phyloP scores from a whole-genome alignment of 2,113 vertebrate genomes.

The Xerus inauris region DNA sequence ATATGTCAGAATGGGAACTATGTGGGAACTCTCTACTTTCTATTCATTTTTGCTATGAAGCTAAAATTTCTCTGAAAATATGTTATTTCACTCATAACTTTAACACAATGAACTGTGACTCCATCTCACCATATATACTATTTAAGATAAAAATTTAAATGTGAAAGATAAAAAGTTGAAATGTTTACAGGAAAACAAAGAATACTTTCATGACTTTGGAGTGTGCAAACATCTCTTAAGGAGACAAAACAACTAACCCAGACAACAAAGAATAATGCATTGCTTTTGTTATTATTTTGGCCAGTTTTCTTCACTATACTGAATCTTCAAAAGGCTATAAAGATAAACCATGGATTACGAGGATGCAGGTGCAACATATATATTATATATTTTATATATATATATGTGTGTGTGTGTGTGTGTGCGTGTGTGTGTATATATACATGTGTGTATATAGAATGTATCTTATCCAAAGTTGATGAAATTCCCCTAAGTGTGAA shows the following conservation, averaged over 20 bases:
- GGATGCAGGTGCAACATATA: not conserved
- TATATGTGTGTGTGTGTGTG: too few relatives aligned
- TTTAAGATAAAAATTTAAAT: not conserved
- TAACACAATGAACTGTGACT: not conserved
- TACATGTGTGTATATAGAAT: too few relatives aligned
- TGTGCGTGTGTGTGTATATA: too few relatives aligned
- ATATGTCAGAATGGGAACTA: not conserved
- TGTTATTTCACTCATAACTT: too few relatives aligned
- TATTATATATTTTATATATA: too few relatives aligned
- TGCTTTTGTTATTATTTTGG: not conserved
- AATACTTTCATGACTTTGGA: not conserved
- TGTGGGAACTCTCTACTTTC: not conserved
- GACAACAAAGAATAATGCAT: not conserved
- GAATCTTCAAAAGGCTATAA: not conserved
- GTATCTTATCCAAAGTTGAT: not conserved
- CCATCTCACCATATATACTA: not conserved
- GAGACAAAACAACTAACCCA: not conserved
- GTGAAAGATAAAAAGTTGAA: not conserved
- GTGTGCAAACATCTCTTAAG: not conserved
- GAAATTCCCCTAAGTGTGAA: fast-evolving
- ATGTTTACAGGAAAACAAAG: not conserved
- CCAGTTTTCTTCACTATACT: not conserved
- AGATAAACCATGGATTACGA: not conserved
- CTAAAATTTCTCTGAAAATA: not conserved
- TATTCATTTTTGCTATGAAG: not conserved